These are phyloP conservation scores for Dynastes tityus DNA, from an alignment of 2,888 invertebrate species.

Conservation along the genomic window DNA sequence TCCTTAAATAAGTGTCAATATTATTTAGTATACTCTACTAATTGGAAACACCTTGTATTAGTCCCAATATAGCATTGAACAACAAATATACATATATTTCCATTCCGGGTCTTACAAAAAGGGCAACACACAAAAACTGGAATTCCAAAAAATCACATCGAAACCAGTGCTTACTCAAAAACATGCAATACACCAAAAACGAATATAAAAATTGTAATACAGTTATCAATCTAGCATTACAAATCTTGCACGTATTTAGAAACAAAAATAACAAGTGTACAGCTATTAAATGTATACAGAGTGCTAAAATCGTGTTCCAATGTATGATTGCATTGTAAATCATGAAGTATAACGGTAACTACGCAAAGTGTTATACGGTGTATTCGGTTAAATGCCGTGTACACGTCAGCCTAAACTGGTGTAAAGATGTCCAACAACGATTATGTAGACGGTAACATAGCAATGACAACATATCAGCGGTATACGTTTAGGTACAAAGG, in stretches of 20 bases:
- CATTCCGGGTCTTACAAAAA: not conserved
- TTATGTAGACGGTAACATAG: not conserved
- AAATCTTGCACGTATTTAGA: not conserved
- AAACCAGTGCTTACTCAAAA: slow-evolving; percentile 2
- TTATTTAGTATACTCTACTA: not conserved
- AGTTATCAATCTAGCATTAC: not conserved
- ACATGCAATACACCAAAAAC: slow-evolving; percentile 4
- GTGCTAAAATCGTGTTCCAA: slow-evolving; percentile 18
- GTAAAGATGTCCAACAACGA: slow-evolving; percentile 22
- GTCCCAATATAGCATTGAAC: not conserved
- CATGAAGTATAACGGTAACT: slow-evolving; percentile 11
- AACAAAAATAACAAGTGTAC: slow-evolving; percentile 2
- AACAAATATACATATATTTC: not conserved
- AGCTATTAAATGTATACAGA: slow-evolving; percentile 19
- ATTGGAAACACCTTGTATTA: too few species aligned
- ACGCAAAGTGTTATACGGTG: slow-evolving; percentile 11
- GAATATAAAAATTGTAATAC: not conserved
- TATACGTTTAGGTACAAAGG: not conserved
- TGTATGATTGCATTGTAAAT: slow-evolving; percentile 13
- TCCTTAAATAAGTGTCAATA: not conserved
- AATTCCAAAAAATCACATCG: not conserved
- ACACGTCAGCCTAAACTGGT: slow-evolving; percentile 41
- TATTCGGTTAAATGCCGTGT: slow-evolving; percentile 24
- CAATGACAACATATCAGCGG: slow-evolving; percentile 12
- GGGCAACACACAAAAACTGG: not conserved